Percentiles rank a stretch among this genome's conserved stretches.
Conservation (phyloP, 2,797 vertebrate genomes). For the Lophura swinhoii region DNA sequence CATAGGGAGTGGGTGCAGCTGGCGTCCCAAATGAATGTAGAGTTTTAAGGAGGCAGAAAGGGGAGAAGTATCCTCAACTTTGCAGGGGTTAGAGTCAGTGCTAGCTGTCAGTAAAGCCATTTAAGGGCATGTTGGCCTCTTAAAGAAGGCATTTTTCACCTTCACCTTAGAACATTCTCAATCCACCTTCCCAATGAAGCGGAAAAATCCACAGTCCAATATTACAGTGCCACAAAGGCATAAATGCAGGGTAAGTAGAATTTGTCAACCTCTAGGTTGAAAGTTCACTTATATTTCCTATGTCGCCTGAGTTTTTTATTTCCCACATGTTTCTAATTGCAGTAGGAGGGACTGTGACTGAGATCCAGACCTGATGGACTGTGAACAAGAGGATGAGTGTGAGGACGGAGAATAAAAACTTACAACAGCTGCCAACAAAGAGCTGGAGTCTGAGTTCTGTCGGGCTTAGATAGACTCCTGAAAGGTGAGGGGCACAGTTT, state of each 20-base stretch:
- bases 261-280: constrained; percentile 10
- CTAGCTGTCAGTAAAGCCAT: not conserved
- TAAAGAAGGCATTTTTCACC: not conserved
- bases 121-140: not conserved
- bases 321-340: constrained; percentile 19
- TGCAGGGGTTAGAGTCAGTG: not conserved
- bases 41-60: not conserved
- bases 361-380: constrained; percentile 6
- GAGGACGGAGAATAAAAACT: constrained; percentile 29
- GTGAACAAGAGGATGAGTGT: not conserved
- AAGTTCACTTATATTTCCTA: constrained; percentile 29
- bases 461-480: not conserved
- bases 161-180: not conserved
- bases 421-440: not conserved
- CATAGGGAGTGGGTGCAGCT: not conserved
- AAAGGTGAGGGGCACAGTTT: not conserved
- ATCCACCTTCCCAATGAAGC: not conserved
- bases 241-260: not conserved
- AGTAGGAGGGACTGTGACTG: not conserved
- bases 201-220: not conserved
- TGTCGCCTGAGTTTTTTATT: not conserved
- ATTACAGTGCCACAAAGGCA: not conserved
- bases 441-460: not conserved
- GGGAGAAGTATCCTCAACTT: not conserved
- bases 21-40: not conserved